Conservation (phyloP, 2,888 invertebrate species). For the Epinotia brunnichana region DNA sequence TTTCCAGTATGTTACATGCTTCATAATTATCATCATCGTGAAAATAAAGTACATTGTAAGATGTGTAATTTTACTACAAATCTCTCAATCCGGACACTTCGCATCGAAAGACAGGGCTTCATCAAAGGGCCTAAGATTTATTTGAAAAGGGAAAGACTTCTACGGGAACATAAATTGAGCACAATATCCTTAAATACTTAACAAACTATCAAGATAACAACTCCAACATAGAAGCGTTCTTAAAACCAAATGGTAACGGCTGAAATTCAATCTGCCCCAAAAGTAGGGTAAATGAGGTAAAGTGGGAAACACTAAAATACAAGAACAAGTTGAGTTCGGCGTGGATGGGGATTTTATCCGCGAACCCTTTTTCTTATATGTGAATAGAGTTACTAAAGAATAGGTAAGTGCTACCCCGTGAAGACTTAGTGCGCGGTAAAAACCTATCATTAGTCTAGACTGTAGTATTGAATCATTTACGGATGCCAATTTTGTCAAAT, state of each 20-base stretch:
- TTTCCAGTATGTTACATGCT: not conserved
- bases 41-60: not conserved
- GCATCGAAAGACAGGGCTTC: not conserved
- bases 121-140: too few species aligned
- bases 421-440: not conserved
- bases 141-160: too few species aligned
- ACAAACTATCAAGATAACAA: not conserved
- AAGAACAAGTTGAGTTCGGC: slow-evolving; percentile 12
- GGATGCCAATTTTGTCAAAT: too few species aligned
- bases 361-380: slow-evolving; percentile 8
- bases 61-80: too few species aligned
- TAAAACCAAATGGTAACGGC: not conserved
- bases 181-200: slow-evolving; percentile 11
- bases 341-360: slow-evolving; percentile 16
- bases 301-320: slow-evolving; percentile 14
- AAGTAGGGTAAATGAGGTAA: slow-evolving; percentile 22
- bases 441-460: not conserved
- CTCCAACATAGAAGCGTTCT: not conserved
- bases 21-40: not conserved
- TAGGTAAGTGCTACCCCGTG: not conserved
- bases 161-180: slow-evolving; percentile 1
- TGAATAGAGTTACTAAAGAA: not conserved
- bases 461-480: too few species aligned
- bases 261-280: not conserved
- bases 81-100: not conserved